phyloP scores from a whole-genome alignment of 2,797 vertebrate species.

The Fistularia tabacaria region DNA sequence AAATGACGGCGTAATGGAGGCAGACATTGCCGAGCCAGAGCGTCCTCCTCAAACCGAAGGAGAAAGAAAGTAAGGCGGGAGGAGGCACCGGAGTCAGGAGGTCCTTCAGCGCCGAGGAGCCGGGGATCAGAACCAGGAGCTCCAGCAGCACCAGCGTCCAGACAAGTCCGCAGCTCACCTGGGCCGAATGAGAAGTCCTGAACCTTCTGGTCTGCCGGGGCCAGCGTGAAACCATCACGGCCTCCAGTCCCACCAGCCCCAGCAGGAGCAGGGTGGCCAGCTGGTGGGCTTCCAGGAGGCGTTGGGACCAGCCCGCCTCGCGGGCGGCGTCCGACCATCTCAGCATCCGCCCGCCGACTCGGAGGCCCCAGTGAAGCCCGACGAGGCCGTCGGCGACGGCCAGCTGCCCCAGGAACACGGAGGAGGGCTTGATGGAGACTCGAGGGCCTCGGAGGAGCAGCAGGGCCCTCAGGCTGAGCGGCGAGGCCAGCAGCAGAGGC shows the following conservation, averaged over 20 bases:
- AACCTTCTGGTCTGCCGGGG: constrained; percentile 64
- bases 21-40: constrained; percentile 71
- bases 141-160: constrained; percentile 67
- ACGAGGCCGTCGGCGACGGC: constrained; percentile 67
- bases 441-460: constrained; percentile 67
- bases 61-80: constrained; percentile 46
- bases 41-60: constrained; percentile 47
- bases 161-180: constrained; percentile 44
- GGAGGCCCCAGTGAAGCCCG: constrained; percentile 47
- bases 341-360: constrained; percentile 3
- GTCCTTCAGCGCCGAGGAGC: constrained; percentile 1
- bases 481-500: constrained; percentile 63
- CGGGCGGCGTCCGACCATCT: not conserved
- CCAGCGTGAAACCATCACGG: constrained; percentile 71
- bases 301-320: constrained; percentile 8
- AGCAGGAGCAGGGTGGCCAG: constrained; percentile 73
- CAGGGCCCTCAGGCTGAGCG: constrained; percentile 62
- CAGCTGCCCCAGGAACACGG: constrained; percentile 73
- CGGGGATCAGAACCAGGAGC: constrained; percentile 34
- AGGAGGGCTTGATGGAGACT: constrained; percentile 76
- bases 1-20: constrained; percentile 74
- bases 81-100: not conserved
- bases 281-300: constrained; percentile 67
- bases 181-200: constrained; percentile 68
- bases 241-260: constrained; percentile 76